Evolutionary conservation across 2,888 invertebrate species (phyloP).

Genomic region (Mactromeris polynyma): DNA sequence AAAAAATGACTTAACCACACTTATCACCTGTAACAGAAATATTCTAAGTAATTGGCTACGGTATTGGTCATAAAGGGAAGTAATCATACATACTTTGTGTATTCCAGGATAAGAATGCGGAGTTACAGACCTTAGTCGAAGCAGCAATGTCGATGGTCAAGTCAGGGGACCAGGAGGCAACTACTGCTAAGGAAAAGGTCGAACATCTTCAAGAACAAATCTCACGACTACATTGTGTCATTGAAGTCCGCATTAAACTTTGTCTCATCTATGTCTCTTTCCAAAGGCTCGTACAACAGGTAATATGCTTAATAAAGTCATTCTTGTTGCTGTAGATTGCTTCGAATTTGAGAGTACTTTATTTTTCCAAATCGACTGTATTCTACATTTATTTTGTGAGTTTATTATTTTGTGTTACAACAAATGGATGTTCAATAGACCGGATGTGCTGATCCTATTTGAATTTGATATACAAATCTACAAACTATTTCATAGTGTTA

Average conservation of each 20-base stretch:
- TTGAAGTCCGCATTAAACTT: conserved; percentile 89
- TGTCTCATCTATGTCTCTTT: conserved; percentile 91
- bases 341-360: too few species aligned
- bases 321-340: too few species aligned
- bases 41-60: too few species aligned
- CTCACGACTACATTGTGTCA: conserved; percentile 84
- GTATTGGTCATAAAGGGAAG: neutral
- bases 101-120: conserved; percentile 86
- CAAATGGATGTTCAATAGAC: too few species aligned
- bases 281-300: conserved; percentile 91
- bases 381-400: too few species aligned
- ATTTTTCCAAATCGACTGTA: too few species aligned
- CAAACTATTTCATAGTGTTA: too few species aligned
- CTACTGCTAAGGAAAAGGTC: conserved; percentile 84
- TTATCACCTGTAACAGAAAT: too few species aligned
- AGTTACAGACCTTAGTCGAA: conserved; percentile 90
- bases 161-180: conserved; percentile 89
- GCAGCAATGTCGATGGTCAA: conserved; percentile 90
- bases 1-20: too few species aligned
- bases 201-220: conserved; percentile 85
- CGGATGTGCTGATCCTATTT: too few species aligned
- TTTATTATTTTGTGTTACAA: too few species aligned
- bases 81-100: neutral
- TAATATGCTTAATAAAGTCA: conserved; percentile 60
- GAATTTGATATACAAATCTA: too few species aligned